phyloP scores from a whole-genome alignment of 2,113 vertebrate species.

The Atrichornis clamosus region DNA sequence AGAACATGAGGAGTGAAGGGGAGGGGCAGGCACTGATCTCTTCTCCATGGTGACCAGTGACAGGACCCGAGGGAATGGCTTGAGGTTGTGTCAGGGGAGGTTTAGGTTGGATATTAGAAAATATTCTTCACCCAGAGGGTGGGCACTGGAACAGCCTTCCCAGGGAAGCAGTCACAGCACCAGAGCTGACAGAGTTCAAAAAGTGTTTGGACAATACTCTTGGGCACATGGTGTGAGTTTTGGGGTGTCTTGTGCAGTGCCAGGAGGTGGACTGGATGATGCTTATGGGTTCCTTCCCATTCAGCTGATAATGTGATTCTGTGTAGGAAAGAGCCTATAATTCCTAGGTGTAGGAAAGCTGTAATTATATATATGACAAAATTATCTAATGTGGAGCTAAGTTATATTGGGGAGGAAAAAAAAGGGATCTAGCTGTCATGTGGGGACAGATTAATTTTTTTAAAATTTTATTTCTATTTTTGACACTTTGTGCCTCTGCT shows the following conservation, averaged over 20 bases:
- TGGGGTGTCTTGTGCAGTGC: background rate
- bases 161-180: background rate
- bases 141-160: background rate
- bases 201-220: background rate
- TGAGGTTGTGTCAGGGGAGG: no score
- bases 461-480: background rate
- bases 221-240: background rate
- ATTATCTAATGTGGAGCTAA: background rate
- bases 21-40: background rate
- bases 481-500: background rate
- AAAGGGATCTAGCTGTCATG: background rate
- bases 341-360: background rate
- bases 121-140: fast-evolving
- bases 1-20: background rate
- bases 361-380: background rate
- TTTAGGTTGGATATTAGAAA: background rate
- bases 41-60: background rate
- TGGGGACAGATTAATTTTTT: background rate
- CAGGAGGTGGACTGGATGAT: background rate
- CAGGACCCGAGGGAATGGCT: background rate
- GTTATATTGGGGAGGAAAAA: background rate
- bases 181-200: background rate
- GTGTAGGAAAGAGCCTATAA: background rate
- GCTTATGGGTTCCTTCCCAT: background rate
- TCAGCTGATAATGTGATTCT: background rate